Base-by-base conservation (phyloP, 2,113 vertebrate genomes). In the Penelope pileata region DNA sequence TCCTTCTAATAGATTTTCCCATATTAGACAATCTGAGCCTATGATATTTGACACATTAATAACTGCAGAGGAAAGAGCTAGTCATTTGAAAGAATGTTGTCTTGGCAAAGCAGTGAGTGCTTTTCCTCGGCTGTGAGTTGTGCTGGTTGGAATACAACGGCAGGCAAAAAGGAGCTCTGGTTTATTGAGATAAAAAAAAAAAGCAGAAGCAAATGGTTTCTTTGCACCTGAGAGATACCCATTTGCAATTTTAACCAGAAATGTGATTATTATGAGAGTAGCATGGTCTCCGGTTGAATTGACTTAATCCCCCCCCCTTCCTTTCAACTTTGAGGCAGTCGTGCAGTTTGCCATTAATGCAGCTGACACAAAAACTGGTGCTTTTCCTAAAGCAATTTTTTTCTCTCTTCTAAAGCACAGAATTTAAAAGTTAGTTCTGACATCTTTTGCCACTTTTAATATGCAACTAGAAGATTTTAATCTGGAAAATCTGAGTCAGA, bases 1-100 rank as follows among this genome's bases (percentile, higher is more conserved):
- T 93, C 92, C 86, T 96, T 95, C 91, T 96, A 97, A 94, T 96
- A 96, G 93, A 93, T 96, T 97, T 97, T 94, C 92, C 91, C 94
- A 94, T 97, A 92, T 88, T 94, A 97, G 94, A 95, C 83, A 91
- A 96, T 93, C 93, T 80, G 85, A 92, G 90, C 86, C 95, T 92
- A 10, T 89, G 88, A 96, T 88, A 95, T 93, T 89, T 96, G 95
- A 83, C 91, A 93, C 92, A 91, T 95, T 96, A 96, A 89, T 96
- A 96, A 95, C 89, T 93, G 8, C 91, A 92, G 91, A 87, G 96
- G 96, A 97, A 97, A 97, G 95, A 97, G 91, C 93, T 91, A 94
- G 96, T 97, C 96, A 96, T 95, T 66, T 90, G 74, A 68, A 96
- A 94, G 87, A 96, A 96, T 96, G 92, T 91, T 95, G 95, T 95